Base-by-base conservation (phyloP, 1,140 invertebrate genomes). In the Drosophila busckii region DNA sequence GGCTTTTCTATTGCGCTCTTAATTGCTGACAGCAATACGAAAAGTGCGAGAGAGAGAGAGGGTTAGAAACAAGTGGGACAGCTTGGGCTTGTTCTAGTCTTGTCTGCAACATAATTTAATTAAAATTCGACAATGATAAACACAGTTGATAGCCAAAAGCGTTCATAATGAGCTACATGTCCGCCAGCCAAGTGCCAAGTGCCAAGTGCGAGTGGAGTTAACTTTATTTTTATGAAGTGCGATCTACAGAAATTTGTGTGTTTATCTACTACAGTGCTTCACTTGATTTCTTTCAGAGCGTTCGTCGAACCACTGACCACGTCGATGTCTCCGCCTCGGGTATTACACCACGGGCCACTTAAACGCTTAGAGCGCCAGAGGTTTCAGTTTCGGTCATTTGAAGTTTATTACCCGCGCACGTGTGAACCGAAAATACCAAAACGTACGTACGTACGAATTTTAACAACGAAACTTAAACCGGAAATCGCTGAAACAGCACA, bases 111-210 rank as follows among this genome's bases (percentile, higher is more conserved):
- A 49, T 56, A 59, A 64, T 64, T 82, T 80, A 73, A 80, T 80
- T 80, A 73, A 82, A 80, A 80, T 80, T 82, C 69, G 75, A 70
- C 75, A 80, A 83, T 76, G 66, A 82, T 82, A 82, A 78, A 84
- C 62, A 58, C 53, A 50, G 70, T 53, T 71, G 67, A 80, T 70
- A 82, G 4, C 26, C 32, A 55, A 49, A 55, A 49, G 50, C 45
- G 34, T 75, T 69, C 54, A 69, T 60, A 73, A 68, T 82, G 40
- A 54, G 50, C 48, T 40, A 34, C n/a, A n/a, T n/a, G n/a, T n/a
- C n/a, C 25, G 16, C 2, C 50, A 34, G 3, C n/a, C 10, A n/a
- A n/a, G n/a, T n/a, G n/a, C n/a, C n/a, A n/a, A n/a, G n/a, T n/a
- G n/a, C n/a, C n/a, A n/a, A n/a, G n/a, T n/a, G n/a, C n/a, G n/a